Percentiles rank a stretch among this genome's conserved stretches.
Evolutionary conservation across 2,888 invertebrate genomes (phyloP).

Genomic region (Chrysolina haemoptera): DNA sequence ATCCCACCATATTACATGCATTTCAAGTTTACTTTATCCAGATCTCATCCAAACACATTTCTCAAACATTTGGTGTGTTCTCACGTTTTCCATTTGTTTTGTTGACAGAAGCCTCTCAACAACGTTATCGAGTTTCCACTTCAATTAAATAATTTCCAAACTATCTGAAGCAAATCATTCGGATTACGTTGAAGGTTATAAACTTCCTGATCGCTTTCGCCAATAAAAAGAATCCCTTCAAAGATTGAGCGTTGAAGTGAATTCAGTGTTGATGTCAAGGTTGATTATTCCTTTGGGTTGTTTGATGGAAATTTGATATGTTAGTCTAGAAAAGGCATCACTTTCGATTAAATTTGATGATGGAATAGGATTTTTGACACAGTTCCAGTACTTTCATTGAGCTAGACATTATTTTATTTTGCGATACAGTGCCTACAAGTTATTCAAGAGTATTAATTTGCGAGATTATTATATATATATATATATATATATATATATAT

Average conservation of each 20-base stretch:
- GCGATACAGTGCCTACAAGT: no score
- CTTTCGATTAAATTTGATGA: neutral
- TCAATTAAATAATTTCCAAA: neutral
- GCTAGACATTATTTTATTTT: no score
- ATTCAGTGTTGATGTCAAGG: neutral
- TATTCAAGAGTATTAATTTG: no score
- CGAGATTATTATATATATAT: no score
- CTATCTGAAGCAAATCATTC: neutral
- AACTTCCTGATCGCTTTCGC: neutral
- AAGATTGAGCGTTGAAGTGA: no score
- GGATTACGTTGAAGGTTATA: neutral
- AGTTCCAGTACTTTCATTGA: no score
- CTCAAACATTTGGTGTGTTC: no score
- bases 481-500: no score
- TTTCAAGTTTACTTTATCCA: no score
- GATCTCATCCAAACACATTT: no score
- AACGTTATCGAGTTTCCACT: neutral
- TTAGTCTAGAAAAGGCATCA: neutral
- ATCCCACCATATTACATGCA: no score
- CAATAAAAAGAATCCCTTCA: neutral
- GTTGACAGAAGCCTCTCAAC: neutral
- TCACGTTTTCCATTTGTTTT: no score
- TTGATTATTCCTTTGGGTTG: neutral
- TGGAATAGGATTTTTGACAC: neutral
- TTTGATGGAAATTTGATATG: conserved; percentile 4